phyloP scores from a whole-genome alignment of 2,113 vertebrate genomes.

The Serilophus lunatus region DNA sequence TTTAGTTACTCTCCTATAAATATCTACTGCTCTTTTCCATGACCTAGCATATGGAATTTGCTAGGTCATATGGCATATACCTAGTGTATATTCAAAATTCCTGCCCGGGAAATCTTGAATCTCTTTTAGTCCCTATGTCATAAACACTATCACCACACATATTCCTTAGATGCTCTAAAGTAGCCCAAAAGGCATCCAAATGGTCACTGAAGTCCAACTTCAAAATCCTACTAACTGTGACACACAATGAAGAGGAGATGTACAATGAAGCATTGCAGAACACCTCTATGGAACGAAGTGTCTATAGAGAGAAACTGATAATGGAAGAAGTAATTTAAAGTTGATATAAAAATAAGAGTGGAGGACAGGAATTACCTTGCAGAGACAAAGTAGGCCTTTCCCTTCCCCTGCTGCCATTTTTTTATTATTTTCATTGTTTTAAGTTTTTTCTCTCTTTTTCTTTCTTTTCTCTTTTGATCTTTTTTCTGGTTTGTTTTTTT shows the following conservation, averaged over 20 bases:
- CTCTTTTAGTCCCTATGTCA: background rate
- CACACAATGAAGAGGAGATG: background rate
- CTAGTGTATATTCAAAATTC: too few species aligned
- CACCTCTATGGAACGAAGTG: background rate
- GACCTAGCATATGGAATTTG: too few species aligned
- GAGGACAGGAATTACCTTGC: background rate
- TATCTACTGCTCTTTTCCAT: too few species aligned
- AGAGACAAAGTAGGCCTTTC: background rate
- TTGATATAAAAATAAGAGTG: background rate
- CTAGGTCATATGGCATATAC: too few species aligned
- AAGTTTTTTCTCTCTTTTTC: too few species aligned
- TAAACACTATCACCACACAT: background rate
- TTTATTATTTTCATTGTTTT: too few species aligned
- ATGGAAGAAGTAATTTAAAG: background rate
- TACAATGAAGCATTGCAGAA: background rate
- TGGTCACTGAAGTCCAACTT: too few species aligned
- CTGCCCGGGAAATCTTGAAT: background rate
- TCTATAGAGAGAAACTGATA: background rate
- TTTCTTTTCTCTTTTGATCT: background rate
- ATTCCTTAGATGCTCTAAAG: background rate
- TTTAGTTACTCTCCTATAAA: too few species aligned
- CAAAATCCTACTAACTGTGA: background rate
- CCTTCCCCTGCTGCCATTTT: too few species aligned
- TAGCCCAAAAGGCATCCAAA: background rate
- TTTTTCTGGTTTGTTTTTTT: too few species aligned